Base-by-base conservation (phyloP, 2,797 vertebrate genomes). In the Parotocinclus haroldoi region DNA sequence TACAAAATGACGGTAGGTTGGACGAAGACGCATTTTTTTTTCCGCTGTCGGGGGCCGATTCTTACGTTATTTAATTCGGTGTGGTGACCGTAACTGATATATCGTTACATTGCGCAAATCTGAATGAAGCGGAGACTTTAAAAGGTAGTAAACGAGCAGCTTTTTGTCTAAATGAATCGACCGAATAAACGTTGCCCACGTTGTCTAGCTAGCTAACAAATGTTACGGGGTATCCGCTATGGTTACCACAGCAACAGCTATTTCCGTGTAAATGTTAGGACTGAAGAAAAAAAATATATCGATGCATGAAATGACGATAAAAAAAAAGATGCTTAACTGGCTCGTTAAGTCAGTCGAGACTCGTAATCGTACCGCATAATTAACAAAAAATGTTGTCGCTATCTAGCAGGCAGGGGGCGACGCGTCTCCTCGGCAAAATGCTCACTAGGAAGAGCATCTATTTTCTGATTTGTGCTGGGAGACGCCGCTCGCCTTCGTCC, bases 381-480 rank as follows among this genome's bases (percentile, higher is more conserved):
- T 66, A 77, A 38, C 76, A 69, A 63, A 46, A 49, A 49, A 57
- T 56, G 48, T 58, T n/a, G n/a, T 18, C 49, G 17, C 66, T 72
- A 44, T 56, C 10, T 9, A 61, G 76, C 72, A 68, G 76, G 77
- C 67, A 27, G 87, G 88, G 86, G 45, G 80, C 84, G 84, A 85
- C 16, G 59, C 10, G 73, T 84, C 81, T 87, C 72, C 72, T 82
- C 76, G 67, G 83, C 85, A 77, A 74, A 85, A 90, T 91, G 88
- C 83, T 87, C 63, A 1, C 7, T 89, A 73, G 68, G 80, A 85
- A 89, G 84, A 85, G 85, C 88, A 83, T 85, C 83, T 88, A 71
- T 87, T 90, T 90, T 86, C 91, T 91, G 89, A 89, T 85, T 89
- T 91, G 90, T 84, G 89, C 91, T 91, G 87, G 87, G 73, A 79